Evolutionary conservation across 1,140 invertebrate genomes (phyloP), one percentile per base, ranked within the genome.

Genomic region (Ceratoteleas bidentatus): DNA sequence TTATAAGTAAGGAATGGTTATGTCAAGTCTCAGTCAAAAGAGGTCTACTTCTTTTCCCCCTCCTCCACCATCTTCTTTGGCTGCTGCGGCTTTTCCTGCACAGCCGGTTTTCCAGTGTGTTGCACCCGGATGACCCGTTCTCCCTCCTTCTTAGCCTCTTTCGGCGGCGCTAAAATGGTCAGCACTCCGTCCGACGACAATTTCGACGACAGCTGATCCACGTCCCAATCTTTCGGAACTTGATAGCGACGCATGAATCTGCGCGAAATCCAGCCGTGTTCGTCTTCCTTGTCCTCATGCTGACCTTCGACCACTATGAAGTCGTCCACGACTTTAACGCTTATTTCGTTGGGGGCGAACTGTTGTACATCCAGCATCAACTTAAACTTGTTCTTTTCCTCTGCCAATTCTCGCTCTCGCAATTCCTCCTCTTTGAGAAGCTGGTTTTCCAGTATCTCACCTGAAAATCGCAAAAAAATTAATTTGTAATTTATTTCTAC

Each of bases 301-400:
- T 95, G 96, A 14, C 94, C 94, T 84, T 95, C 94, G 0, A 96
- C 92, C 0, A 95, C 86, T 0, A 96, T 91, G n/a, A 91, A 92
- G 47, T 95, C 94, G 56, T 96, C 95, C 0, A 94, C 94, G 88
- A 95, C 94, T 89, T 95, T 96, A 0, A 97, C 94, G 43, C 91
- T 94, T 33, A 97, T 92, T 87, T 97, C 96, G 69, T 97, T 95
- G 0, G 96, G 96, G 74, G 93, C 93, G 88, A 96, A 97, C 78
- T 96, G 94, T 62, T 94, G 93, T 0, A 97, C 94, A 85, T 96
- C 95, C 74, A 96, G 81, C 32, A 91, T 91, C 0, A 93, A 90
- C 77, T 92, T 88, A 79, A 92, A 94, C 54, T 93, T 92, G 62
- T 93, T 85, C 85, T 93, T 93, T 69, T 93, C 92, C 0, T 91